Percentiles rank a stretch among this genome's conserved stretches.
These are phyloP conservation scores for Sterna hirundo DNA, from an alignment of 2,113 vertebrate genomes.

Conservation along the genomic window DNA sequence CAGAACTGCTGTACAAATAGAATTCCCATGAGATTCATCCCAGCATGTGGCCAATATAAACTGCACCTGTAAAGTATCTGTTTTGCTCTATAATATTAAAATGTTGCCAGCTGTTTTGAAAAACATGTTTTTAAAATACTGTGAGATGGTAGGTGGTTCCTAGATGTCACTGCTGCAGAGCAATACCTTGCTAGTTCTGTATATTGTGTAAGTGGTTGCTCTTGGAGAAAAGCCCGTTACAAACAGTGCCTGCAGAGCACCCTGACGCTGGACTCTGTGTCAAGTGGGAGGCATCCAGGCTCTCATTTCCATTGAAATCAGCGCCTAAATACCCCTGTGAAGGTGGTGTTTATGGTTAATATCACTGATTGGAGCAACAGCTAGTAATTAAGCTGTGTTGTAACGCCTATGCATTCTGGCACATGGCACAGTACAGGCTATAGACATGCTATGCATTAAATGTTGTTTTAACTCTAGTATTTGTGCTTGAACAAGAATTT, in stretches of 20 bases:
- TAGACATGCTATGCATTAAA: background rate
- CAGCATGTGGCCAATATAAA: background rate
- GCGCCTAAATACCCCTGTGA: background rate
- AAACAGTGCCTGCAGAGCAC: background rate
- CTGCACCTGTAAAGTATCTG: background rate
- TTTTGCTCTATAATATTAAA: background rate
- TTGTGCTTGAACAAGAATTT: background rate
- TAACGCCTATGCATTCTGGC: background rate
- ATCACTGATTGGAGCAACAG: background rate
- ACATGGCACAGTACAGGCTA: background rate
- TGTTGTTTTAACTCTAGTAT: background rate
- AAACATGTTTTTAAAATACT: background rate
- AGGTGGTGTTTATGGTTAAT: background rate
- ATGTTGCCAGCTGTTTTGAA: background rate
- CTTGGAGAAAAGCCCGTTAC: background rate
- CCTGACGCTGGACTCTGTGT: background rate
- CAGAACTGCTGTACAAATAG: background rate
- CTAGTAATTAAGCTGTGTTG: background rate
- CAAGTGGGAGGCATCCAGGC: background rate
- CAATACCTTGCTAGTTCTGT: background rate
- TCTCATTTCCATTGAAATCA: background rate
- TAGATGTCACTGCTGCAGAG: background rate
- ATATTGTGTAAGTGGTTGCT: background rate
- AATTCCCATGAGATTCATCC: background rate
- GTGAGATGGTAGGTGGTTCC: background rate